Evolutionary conservation across 2,113 vertebrate species (phyloP), one percentile per base, ranked within the genome.

Genomic region (Thamnaconus septentrionalis): DNA sequence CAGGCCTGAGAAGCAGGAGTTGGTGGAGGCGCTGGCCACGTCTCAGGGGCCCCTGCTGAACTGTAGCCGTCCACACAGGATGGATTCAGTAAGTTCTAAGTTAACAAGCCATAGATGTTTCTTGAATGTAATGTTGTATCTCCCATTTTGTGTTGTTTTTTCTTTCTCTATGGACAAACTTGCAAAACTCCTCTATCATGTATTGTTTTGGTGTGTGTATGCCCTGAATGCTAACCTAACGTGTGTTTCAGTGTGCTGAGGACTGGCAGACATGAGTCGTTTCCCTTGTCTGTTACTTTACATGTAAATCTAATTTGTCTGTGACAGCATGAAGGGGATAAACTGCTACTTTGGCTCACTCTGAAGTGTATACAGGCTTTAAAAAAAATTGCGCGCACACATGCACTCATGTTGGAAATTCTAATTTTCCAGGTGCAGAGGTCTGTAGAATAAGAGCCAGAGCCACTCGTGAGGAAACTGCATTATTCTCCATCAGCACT

Each of bases 401-500:
- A 51, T 55, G 65, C 49, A 55, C 53, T 45, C 11, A 61, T 56
- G 44, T 52, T 3, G 58, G 62, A 79, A 76, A 81, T 83, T 67
- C 73, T 55, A 82, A 85, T 85, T 83, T 85, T 85, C 76, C 82
- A 83, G 78, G 73, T 82, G 82, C 76, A 80, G 58, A 67, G 73
- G 70, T 80, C 70, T 80, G 79, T 75, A 60, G 75, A 83, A 78
- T 70, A 47, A 47, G 55, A 80, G 75, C 43, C 60, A 52, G 71
- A 82, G 60, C 55, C 80, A 73, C 82, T 88, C 80, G 57, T 57
- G 58, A 61, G 63, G 69, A 88, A 81, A 85, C 59, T 65, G 62
- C 73, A 73, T 76, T 78, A 78, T 83, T 83, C 64, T 73, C 79
- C 66, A 75, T 72, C 67, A 78, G 73, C 59, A 69, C 50, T 58